Percentiles rank a stretch among this genome's conserved stretches.
phyloP scores from a whole-genome alignment of 2,888 invertebrate species.

The Perdita meconis region DNA sequence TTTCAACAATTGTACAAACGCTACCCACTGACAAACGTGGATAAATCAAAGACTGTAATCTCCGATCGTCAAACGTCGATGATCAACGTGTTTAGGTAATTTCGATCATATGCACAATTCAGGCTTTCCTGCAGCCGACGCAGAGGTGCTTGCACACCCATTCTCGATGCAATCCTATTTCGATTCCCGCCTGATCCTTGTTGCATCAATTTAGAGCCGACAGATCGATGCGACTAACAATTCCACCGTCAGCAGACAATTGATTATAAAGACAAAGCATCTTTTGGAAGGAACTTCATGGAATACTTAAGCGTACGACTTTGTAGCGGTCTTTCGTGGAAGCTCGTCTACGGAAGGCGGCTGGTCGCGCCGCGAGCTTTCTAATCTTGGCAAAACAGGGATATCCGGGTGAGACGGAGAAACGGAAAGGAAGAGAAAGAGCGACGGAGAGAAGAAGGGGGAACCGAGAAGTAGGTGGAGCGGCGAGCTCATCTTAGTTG shows the following conservation, averaged over 20 bases:
- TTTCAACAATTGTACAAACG: constrained; percentile 31
- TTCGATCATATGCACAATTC: too few species aligned
- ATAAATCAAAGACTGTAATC: not conserved
- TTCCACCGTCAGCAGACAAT: not conserved
- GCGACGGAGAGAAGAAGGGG: not conserved
- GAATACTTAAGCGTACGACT: constrained; percentile 32
- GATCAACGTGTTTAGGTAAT: too few species aligned
- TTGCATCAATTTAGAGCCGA: not conserved
- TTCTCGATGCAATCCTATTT: not conserved
- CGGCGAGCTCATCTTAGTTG: constrained; percentile 65
- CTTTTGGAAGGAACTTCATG: constrained; percentile 27
- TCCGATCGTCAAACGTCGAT: not conserved
- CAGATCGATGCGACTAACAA: constrained; percentile 10
- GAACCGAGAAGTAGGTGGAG: constrained; percentile 29
- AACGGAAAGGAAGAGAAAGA: constrained; percentile 6
- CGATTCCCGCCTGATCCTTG: not conserved
- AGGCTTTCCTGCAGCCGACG: too few species aligned
- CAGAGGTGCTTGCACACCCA: too few species aligned
- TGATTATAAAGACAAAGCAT: constrained; percentile 22
- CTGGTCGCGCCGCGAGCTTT: constrained; percentile 43
- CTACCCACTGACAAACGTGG: not conserved
- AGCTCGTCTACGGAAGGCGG: constrained; percentile 48
- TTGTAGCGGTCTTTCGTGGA: constrained; percentile 29
- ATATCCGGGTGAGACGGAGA: not conserved
- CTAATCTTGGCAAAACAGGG: constrained; percentile 62